A percentile compares a stretch with the other conserved stretches of the same genome.
Conservation (phyloP, 2,113 vertebrate genomes). For the Ictalurus punctatus region DNA sequence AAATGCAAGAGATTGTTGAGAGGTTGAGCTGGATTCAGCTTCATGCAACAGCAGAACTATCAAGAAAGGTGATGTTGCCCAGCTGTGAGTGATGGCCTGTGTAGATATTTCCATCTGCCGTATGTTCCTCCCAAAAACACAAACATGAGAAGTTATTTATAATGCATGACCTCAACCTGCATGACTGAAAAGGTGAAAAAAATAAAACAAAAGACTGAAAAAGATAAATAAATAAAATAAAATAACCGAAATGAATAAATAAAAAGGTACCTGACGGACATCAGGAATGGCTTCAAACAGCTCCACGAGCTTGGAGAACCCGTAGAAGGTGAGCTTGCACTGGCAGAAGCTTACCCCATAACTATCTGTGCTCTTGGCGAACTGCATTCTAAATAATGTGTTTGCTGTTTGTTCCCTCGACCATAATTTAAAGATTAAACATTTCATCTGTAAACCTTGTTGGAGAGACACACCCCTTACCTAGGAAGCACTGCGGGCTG, state of each 20-base stretch:
- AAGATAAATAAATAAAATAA: too few relatives aligned
- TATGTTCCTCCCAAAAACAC: not conserved
- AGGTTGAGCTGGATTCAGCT: not conserved
- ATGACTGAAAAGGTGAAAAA: not conserved
- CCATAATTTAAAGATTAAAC: not conserved
- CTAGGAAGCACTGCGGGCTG: not conserved
- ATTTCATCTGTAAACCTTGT: not conserved
- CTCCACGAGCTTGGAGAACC: constrained; percentile 96
- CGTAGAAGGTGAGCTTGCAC: constrained; percentile 96
- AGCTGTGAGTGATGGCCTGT: not conserved
- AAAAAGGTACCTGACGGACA: constrained; percentile 77
- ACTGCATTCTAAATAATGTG: not conserved
- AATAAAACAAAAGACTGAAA: not conserved
- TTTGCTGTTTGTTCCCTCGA: not conserved
- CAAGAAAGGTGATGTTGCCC: not conserved
- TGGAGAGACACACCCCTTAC: not conserved
- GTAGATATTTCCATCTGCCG: not conserved
- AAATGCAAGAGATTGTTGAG: not conserved
- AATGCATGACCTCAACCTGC: not conserved
- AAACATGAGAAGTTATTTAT: not conserved
- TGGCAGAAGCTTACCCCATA: constrained; percentile 69
- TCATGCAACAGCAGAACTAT: not conserved
- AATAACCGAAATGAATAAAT: not conserved
- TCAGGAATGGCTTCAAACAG: constrained; percentile 98
- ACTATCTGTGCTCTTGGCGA: not conserved